These are phyloP conservation scores for Erythrocebus patas DNA, from an alignment of 2,113 vertebrate genomes.

Conservation along the genomic window DNA sequence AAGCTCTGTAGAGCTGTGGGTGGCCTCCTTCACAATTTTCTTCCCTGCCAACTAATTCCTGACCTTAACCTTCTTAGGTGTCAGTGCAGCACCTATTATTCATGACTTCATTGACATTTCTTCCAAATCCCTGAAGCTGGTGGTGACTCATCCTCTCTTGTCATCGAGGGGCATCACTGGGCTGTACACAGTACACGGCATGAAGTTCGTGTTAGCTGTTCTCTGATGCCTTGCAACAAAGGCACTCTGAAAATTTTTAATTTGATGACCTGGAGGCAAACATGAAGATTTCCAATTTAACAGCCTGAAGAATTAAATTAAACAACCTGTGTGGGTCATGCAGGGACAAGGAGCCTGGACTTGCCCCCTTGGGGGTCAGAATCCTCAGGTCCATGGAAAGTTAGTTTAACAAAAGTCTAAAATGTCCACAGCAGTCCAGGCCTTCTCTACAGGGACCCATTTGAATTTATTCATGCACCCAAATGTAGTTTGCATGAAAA, in stretches of 20 bases:
- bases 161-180: not conserved
- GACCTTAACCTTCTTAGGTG: conserved; percentile 58
- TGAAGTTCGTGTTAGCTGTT: conserved; percentile 29
- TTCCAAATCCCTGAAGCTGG: conserved; percentile 33
- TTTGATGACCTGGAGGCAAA: conserved; percentile 39
- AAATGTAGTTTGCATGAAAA: not conserved
- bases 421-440: not conserved
- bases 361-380: not conserved
- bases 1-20: not conserved
- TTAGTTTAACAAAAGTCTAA: not conserved
- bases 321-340: not conserved
- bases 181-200: not conserved
- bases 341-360: not conserved
- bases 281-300: not conserved
- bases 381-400: not conserved
- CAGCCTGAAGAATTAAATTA: conserved; percentile 23
- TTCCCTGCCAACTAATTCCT: conserved; percentile 52
- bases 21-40: not conserved
- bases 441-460: not conserved
- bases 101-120: conserved; percentile 65
- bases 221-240: conserved; percentile 36
- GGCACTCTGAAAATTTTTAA: not conserved
- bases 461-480: not conserved
- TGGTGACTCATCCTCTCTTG: conserved; percentile 60
- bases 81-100: conserved; percentile 56